These are phyloP conservation scores for Falco naumanni DNA, from an alignment of 2,797 vertebrate genomes.

Conservation along the genomic window DNA sequence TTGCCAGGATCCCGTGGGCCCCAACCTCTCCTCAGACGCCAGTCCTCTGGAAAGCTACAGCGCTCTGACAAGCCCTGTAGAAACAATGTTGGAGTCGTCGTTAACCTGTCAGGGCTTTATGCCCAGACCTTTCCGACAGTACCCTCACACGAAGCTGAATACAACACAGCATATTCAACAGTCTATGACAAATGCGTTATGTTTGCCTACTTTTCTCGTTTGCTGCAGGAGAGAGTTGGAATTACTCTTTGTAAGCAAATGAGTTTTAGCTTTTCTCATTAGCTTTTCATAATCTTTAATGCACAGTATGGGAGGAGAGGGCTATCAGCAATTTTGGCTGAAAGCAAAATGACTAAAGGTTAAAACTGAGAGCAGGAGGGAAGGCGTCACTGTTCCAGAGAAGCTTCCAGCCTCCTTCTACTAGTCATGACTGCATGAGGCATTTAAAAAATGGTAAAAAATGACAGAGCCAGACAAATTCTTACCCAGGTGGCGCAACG, in stretches of 20 bases:
- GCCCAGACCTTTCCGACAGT: background rate
- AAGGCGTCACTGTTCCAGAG: background rate
- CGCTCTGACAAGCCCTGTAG: background rate
- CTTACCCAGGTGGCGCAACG: background rate
- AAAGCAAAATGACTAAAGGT: background rate
- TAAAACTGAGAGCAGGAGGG: background rate
- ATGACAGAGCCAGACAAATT: background rate
- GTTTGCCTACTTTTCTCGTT: conserved; percentile 8
- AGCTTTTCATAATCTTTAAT: background rate
- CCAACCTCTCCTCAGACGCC: background rate
- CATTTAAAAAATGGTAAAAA: background rate
- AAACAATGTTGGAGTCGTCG: background rate
- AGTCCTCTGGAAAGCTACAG: background rate
- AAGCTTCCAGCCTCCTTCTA: background rate
- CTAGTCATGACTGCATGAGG: background rate
- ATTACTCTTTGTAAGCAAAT: conserved; percentile 24
- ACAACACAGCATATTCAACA: background rate
- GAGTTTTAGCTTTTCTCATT: conserved; percentile 42
- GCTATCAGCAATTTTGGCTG: conserved; percentile 8
- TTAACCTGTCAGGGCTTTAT: background rate
- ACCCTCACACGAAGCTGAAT: background rate
- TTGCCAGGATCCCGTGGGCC: background rate
- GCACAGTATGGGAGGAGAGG: background rate
- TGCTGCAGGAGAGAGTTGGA: background rate
- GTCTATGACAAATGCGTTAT: background rate